These are phyloP conservation scores for Furcula furcula DNA, from an alignment of 2,888 invertebrate species.

Conservation along the genomic window DNA sequence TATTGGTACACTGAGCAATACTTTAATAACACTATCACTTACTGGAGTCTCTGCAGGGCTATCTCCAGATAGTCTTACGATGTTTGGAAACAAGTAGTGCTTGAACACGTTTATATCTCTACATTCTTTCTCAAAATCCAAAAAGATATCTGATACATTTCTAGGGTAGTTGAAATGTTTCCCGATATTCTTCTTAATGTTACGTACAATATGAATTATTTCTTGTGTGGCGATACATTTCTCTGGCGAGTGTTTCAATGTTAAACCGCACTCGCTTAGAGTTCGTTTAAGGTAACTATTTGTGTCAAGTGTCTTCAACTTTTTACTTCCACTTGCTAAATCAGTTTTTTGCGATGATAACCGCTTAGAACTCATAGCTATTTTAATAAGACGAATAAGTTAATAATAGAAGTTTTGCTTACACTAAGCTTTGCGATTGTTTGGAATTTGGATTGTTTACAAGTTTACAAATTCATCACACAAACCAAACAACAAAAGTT, in stretches of 20 bases:
- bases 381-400: no score
- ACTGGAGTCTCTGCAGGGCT: slow-evolving; percentile 47
- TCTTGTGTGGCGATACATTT: slow-evolving; percentile 58
- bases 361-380: slow-evolving; percentile 45
- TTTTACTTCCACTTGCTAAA: slow-evolving; percentile 40
- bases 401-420: not conserved
- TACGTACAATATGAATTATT: slow-evolving; percentile 70
- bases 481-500: no score
- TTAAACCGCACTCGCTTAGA: slow-evolving; percentile 57
- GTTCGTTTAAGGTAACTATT: slow-evolving; percentile 47
- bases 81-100: slow-evolving; percentile 66
- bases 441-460: no score
- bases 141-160: slow-evolving; percentile 78
- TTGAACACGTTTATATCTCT: slow-evolving; percentile 39
- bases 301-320: slow-evolving; percentile 32
- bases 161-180: slow-evolving; percentile 76
- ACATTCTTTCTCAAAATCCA: slow-evolving; percentile 40
- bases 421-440: no score
- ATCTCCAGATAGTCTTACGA: slow-evolving; percentile 50
- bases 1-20: slow-evolving; percentile 83
- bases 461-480: slow-evolving; percentile 3
- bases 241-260: slow-evolving; percentile 53
- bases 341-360: slow-evolving; percentile 31
- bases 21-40: slow-evolving; percentile 83
- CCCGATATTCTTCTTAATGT: slow-evolving; percentile 50